Base-by-base conservation (phyloP, 2,888 invertebrate genomes). In the Macrosiphum euphorbiae region DNA sequence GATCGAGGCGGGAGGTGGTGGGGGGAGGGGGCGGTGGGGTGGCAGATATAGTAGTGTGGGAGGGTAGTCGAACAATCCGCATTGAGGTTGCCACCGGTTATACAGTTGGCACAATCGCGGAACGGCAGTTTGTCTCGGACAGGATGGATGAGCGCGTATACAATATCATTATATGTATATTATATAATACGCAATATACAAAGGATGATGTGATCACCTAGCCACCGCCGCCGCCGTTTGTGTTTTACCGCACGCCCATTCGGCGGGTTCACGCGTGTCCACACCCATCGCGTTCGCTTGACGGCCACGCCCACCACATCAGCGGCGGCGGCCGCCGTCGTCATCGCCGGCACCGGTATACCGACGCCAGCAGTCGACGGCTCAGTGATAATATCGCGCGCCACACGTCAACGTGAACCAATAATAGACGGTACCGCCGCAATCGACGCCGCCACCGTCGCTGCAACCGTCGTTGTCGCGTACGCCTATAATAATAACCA, bases 81-180 rank as follows among this genome's bases (percentile, higher is more conserved):
- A 89, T 89, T 92, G 92, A 92, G 92, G 92, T 88, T 89, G 88
- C 67, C 58, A 92, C 67, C 92, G 89, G 92, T 92, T 92, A 78
- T 78, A 78, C 35, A 92, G 92, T 89, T 89, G 84, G 92, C 92
- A 92, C 89, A 92, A 89, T 89, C 92, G 92, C 92, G 50, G 92
- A 35, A 24, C 50, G 41, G 67, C 92, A 47, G 28, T 58, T n/a
- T n/a, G n/a, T 91, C 44, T 92, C 92, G 92, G 88, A 88, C 55
- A 55, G 88, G 55, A 89, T 44, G 84, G 92, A 89, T 47, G 89
- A 89, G 93, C 55, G 89, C 41, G 55, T 24, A 58, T 16, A 58
- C 47, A 41, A 88, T 88, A 88, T 86, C 35, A 78, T 78, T 78
- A 88, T 35, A 88, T 52, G 28, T 86, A 20, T 88, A 35, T 88